Evolutionary conservation across 2,113 vertebrate genomes (phyloP), one percentile per base, ranked within the genome.

Genomic region (Sterrhoptilus dennistouni): DNA sequence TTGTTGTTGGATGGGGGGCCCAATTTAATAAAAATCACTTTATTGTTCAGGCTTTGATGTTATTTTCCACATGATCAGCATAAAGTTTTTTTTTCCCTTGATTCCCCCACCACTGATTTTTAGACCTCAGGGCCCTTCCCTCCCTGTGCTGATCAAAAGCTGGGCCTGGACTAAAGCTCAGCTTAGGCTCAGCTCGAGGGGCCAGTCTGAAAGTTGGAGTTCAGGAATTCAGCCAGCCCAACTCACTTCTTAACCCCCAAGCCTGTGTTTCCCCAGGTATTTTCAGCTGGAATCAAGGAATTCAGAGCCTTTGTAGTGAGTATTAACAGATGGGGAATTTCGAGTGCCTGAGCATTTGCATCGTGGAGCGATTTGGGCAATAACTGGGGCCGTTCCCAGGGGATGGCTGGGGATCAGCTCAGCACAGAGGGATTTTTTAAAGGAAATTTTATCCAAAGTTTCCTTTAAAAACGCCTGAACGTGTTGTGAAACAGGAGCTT

Each of bases 11-110:
- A n/a, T 10, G 7, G 8, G 24, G 19, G 18, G 40, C 29, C 54
- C 38, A 45, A n/a, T 94, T 84, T 87, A 83, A 97, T 95, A 96
- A 91, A 91, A 96, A 96, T 89, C 78, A 9, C 70, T 95, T 96
- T 94, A 85, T 90, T 91, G 84, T 91, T 57, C 2, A 14, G 68
- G 28, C 82, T 95, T 95, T 91, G 91, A 93, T 91, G 87, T 68
- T 82, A 28, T 85, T 87, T 91, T 79, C 87, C 91, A 74, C 83
- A 66, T 19, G 75, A 87, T 95, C 89, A 94, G 89, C 87, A 79
- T 61, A 87, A 94, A 96, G 33, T 29, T 68, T 94, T 93, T 75
- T 66, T 69, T 23, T 12, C 13, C 77, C 81, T 79, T 44, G 36
- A 47, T 64, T 13, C 29, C 76, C 38, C 47, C 35, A 40, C 8